phyloP scores from a whole-genome alignment of 2,113 vertebrate species.

The Eurystomus gularis region DNA sequence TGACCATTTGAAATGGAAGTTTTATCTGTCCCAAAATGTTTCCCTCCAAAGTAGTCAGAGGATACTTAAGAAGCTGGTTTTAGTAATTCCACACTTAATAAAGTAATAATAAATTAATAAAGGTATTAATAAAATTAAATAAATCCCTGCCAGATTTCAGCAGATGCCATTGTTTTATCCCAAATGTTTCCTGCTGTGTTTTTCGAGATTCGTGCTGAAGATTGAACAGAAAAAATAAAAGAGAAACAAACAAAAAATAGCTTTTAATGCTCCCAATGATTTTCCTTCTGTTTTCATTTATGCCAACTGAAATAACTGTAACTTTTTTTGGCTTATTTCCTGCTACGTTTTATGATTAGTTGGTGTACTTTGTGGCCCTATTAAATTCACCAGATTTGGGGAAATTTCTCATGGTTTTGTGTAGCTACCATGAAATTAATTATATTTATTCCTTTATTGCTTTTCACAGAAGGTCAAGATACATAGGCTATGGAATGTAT shows the following conservation, averaged over 20 bases:
- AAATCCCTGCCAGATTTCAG: conserved; percentile 2
- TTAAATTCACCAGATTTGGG: neutral
- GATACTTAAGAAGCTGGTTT: conserved; percentile 26
- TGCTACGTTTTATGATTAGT: neutral
- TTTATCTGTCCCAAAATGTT: neutral
- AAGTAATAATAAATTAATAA: too few relatives aligned
- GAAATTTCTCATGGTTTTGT: neutral
- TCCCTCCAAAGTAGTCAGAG: neutral
- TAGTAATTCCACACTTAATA: conserved; percentile 12
- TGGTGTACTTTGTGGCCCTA: neutral
- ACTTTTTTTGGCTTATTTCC: neutral
- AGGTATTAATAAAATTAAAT: conserved; percentile 49
- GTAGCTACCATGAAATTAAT: neutral
- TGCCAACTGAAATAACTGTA: neutral
- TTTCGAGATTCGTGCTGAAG: conserved; percentile 10
- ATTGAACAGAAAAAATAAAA: conserved; percentile 9
- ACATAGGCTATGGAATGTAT: neutral
- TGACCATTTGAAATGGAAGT: neutral
- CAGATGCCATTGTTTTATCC: conserved; percentile 61
- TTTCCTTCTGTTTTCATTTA: conserved; percentile 48
- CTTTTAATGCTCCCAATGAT: neutral
- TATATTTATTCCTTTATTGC: neutral
- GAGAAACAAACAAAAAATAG: neutral
- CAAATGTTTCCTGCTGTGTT: conserved; percentile 2
- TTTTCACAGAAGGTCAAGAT: neutral